Evolutionary conservation across 2,888 invertebrate genomes (phyloP).

Genomic region (Rotaria magnacalcarata): DNA sequence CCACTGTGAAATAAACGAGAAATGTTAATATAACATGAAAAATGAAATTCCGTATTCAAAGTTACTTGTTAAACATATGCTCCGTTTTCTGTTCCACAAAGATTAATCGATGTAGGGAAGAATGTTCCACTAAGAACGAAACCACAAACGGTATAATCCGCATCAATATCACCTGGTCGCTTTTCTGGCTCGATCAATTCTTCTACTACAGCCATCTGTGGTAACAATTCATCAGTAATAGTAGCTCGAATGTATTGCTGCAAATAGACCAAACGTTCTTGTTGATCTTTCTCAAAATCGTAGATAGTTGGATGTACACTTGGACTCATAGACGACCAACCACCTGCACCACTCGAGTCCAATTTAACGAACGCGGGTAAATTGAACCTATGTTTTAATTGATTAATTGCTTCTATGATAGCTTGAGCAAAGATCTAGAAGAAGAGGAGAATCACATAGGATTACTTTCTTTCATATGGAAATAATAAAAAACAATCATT

Average conservation of each 20-base stretch:
- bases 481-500: no score
- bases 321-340: not conserved
- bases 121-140: not conserved
- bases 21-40: no score
- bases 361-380: not conserved
- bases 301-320: not conserved
- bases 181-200: not conserved
- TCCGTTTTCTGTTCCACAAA: not conserved
- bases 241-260: not conserved
- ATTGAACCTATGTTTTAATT: not conserved
- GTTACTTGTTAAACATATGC: not conserved
- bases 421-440: not conserved
- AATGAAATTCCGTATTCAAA: no score
- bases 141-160: not conserved
- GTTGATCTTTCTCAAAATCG: not conserved
- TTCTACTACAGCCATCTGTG: not conserved
- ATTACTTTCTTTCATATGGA: no score
- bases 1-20: no score
- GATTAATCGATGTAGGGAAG: not conserved
- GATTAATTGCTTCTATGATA: not conserved
- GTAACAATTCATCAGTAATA: not conserved
- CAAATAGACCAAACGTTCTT: not conserved
- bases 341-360: not conserved
- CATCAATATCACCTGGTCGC: slow-evolving; percentile 9
- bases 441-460: no score